Conservation (phyloP, 2,113 vertebrate genomes). For the Hyperopisus bebe region DNA sequence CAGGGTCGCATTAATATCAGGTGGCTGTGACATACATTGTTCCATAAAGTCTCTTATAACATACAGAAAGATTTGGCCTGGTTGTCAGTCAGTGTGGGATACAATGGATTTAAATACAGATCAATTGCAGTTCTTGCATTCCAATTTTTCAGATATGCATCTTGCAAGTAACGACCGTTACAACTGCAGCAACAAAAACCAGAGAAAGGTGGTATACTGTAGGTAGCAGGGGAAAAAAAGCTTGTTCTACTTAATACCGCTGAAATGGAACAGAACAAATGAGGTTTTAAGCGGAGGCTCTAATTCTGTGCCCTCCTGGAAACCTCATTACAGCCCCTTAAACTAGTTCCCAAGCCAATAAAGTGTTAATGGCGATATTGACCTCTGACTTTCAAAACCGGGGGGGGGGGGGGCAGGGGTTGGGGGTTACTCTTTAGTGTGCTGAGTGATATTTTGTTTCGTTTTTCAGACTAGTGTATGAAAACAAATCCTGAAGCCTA, state of each 20-base stretch:
- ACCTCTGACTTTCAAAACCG: background rate
- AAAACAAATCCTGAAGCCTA: background rate
- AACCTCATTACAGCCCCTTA: background rate
- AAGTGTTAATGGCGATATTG: background rate
- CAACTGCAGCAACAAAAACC: background rate
- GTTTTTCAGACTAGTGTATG: background rate
- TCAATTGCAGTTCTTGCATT: background rate
- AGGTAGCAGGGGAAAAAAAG: background rate
- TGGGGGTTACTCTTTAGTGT: background rate
- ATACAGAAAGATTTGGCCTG: background rate
- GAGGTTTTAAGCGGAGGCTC: background rate
- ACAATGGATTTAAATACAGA: background rate
- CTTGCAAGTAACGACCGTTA: background rate
- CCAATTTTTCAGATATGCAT: background rate
- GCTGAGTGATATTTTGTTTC: background rate
- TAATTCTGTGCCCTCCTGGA: background rate
- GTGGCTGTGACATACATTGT: background rate
- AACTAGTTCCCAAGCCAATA: background rate
- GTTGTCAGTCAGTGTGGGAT: background rate
- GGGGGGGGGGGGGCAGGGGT: too few species aligned
- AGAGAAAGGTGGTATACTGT: background rate
- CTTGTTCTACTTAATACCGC: background rate
- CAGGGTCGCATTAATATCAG: background rate
- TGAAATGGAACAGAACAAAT: background rate
- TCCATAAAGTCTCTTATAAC: background rate